phyloP scores from a whole-genome alignment of 1,140 invertebrate species.

The Pantala flavescens region DNA sequence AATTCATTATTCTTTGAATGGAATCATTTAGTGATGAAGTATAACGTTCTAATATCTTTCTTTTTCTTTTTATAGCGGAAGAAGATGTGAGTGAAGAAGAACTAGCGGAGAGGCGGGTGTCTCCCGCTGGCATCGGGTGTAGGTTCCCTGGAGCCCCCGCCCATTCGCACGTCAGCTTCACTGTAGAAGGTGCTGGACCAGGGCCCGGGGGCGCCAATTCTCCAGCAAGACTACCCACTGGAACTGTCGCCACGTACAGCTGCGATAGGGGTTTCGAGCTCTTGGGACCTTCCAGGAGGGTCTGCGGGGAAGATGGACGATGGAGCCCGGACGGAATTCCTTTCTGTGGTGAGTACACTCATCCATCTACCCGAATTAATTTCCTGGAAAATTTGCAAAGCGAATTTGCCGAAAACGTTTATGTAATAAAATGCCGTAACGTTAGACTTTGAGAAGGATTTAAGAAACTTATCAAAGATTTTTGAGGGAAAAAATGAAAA shows the following conservation, averaged over 20 bases:
- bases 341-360: conserved; percentile 75
- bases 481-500: too few species aligned
- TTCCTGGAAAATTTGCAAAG: conserved; percentile 37
- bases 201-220: background rate
- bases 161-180: conserved; percentile 70
- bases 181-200: conserved; percentile 41
- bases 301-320: conserved; percentile 60
- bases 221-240: conserved; percentile 36
- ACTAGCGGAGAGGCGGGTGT: background rate
- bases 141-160: conserved; percentile 88
- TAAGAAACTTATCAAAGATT: too few species aligned
- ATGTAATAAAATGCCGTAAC: too few species aligned
- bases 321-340: conserved; percentile 89
- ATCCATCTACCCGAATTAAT: conserved; percentile 34
- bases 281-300: conserved; percentile 67
- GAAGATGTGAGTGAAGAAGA: background rate
- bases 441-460: too few species aligned
- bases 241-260: conserved; percentile 70
- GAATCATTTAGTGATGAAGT: too few species aligned
- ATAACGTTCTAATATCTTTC: too few species aligned
- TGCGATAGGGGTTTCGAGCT: conserved; percentile 88
- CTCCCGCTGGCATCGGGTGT: conserved; percentile 39
- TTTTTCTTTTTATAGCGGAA: background rate
- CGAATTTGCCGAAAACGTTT: too few species aligned
- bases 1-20: too few species aligned